phyloP scores from a whole-genome alignment of 2,888 invertebrate genomes.

The Lamellibrachia columna region DNA sequence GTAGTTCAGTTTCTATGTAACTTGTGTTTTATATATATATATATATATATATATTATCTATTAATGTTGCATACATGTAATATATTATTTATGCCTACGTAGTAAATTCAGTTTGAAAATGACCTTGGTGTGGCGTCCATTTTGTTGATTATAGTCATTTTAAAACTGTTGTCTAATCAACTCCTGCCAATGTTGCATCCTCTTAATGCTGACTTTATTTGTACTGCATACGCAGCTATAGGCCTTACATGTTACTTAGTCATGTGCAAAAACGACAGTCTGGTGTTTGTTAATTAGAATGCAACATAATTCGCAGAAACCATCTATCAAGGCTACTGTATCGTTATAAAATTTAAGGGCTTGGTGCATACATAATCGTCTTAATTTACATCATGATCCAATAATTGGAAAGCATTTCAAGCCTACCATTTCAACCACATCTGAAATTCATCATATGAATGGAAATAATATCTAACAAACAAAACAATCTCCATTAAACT shows the following conservation, averaged over 20 bases:
- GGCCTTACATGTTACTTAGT: background rate
- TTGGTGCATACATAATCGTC: background rate
- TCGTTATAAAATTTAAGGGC: background rate
- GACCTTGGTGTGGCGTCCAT: background rate
- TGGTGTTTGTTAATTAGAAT: background rate
- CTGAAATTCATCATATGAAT: slow-evolving; percentile 2
- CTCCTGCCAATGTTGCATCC: background rate
- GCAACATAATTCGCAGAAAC: background rate
- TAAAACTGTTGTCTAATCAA: background rate
- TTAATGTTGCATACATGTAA: background rate
- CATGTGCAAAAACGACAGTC: background rate
- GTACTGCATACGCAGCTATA: background rate
- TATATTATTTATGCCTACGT: background rate
- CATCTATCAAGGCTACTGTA: background rate
- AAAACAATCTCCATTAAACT: background rate
- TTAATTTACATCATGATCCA: background rate
- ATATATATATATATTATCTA: background rate
- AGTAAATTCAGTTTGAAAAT: background rate
- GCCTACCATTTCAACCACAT: background rate
- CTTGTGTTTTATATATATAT: background rate
- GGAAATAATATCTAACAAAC: background rate
- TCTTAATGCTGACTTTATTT: background rate
- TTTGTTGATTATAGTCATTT: background rate
- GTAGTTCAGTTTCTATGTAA: background rate
- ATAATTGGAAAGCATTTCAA: background rate